A percentile compares a stretch with the other conserved stretches of the same genome.
Conservation (phyloP, 2,888 invertebrate genomes). For the Osedax fenrisi region DNA sequence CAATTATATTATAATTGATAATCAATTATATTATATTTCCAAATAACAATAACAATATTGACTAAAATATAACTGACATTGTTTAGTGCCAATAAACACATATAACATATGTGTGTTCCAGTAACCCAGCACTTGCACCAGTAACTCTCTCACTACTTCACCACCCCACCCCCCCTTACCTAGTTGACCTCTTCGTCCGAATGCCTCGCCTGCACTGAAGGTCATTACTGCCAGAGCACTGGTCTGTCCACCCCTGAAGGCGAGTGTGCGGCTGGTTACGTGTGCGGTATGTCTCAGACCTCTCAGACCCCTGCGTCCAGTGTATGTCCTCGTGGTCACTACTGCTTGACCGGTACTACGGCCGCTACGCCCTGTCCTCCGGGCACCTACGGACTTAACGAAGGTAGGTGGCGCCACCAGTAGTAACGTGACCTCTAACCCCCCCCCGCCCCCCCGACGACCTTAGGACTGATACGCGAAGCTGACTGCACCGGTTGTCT, state of each 20-base stretch:
- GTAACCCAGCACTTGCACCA: too few species aligned
- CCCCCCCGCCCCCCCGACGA: too few species aligned
- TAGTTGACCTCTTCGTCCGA: slow-evolving; percentile 38
- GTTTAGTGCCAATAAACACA: too few species aligned
- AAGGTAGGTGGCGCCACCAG: slow-evolving; percentile 39
- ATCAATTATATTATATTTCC: too few species aligned
- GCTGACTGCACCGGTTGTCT: slow-evolving; percentile 42
- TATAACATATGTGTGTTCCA: too few species aligned
- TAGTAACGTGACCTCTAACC: background rate
- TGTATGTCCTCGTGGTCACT: slow-evolving; percentile 42
- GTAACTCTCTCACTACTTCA: background rate
- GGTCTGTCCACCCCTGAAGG: slow-evolving; percentile 31
- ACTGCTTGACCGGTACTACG: slow-evolving; percentile 42
- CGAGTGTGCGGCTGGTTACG: slow-evolving; percentile 40
- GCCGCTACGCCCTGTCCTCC: slow-evolving; percentile 40
- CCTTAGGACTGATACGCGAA: background rate
- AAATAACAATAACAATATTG: too few species aligned
- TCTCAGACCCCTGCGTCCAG: slow-evolving; percentile 44
- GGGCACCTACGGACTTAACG: slow-evolving; percentile 43
- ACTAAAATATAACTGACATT: too few species aligned
- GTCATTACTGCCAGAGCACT: slow-evolving; percentile 41
- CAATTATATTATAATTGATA: too few species aligned
- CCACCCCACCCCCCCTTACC: slow-evolving; percentile 11
- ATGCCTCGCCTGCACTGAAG: slow-evolving; percentile 42
- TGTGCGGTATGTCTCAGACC: slow-evolving; percentile 43